phyloP scores from a whole-genome alignment of 2,888 invertebrate species.

The Pycnomerus fuliginosus region DNA sequence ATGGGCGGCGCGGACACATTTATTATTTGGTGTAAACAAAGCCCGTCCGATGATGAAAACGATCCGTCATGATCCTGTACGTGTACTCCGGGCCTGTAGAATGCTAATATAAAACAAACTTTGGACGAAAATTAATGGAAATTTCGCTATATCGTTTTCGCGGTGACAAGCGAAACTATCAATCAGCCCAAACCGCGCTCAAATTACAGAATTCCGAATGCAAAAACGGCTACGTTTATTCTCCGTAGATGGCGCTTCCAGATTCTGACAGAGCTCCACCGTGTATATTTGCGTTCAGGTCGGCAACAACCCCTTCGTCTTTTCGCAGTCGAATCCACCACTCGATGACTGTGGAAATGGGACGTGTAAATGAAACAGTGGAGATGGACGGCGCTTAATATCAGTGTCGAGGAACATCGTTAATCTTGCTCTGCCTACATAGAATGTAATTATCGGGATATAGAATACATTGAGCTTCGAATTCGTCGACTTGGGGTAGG shows the following conservation, averaged over 20 bases:
- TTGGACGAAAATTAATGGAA: slow-evolving; percentile 51
- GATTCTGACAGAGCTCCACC: slow-evolving; percentile 39
- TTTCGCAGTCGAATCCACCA: slow-evolving; percentile 22
- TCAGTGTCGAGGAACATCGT: slow-evolving; percentile 53
- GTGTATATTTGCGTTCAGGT: slow-evolving; percentile 22
- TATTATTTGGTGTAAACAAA: too few relatives aligned
- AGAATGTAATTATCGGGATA: slow-evolving; percentile 53
- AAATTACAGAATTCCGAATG: slow-evolving; percentile 50
- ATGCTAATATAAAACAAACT: slow-evolving; percentile 23
- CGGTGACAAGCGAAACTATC: slow-evolving; percentile 52
- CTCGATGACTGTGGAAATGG: slow-evolving; percentile 19
- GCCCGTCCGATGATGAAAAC: too few relatives aligned
- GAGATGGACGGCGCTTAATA: slow-evolving; percentile 50
- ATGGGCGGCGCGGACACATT: too few relatives aligned
- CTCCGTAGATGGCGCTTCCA: slow-evolving; percentile 40
- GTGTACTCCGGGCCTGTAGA: too few relatives aligned
- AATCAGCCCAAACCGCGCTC: slow-evolving; percentile 52
- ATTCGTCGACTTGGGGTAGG: slow-evolving; percentile 20
- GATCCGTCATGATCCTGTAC: too few relatives aligned
- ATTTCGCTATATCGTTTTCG: slow-evolving; percentile 52
- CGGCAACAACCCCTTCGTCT: slow-evolving; percentile 25
- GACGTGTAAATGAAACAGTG: slow-evolving; percentile 30
- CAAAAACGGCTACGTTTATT: slow-evolving; percentile 33
- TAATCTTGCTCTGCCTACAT: slow-evolving; percentile 54
- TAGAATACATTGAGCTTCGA: slow-evolving; percentile 37